Evolutionary conservation across 2,888 invertebrate genomes (phyloP), one percentile per base, ranked within the genome.

Genomic region (Drosophila niveifrons): DNA sequence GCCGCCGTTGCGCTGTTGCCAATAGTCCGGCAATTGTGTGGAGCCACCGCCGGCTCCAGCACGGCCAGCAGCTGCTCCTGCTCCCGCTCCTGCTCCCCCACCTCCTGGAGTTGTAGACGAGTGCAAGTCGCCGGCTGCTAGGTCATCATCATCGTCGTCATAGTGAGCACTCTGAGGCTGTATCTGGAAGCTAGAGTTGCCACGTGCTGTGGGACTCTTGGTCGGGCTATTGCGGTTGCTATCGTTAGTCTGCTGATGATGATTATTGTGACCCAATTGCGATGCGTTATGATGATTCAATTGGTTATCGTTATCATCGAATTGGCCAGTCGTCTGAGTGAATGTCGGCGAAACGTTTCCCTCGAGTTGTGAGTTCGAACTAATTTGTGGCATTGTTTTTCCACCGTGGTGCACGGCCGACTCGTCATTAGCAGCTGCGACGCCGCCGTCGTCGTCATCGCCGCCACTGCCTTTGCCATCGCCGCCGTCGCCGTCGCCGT

Each of bases 301-400:
- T 71, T 81, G 75, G 69, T 80, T 89, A 80, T 86, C 89, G 75
- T 82, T 89, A 81, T 86, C 89, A 78, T 86, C 84, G 59, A 82
- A 73, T 67, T 84, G 89, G 66, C 67, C 71, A 72, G 67, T 78
- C 65, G 88, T 75, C 72, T 73, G 69, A 69, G 79, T 78, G 58
- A 81, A 71, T 71, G 88, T 74, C 74, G 85, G 84, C 80, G 90
- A 88, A 88, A 85, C 87, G 89, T 87, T 88, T 85, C 81, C 86
- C 75, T 92, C 90, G 89, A 88, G 86, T 80, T 90, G 90, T 90
- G 89, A 81, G 84, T 89, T 90, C 83, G 91, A 83, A 91, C 91
- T 91, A 90, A 90, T 89, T 90, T 90, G 89, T 81, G 91, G 85
- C 91, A 90, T 90, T 82, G 76, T 82, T 80, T 90, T 87, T 83